Evolutionary conservation across 2,113 vertebrate species (phyloP).

Genomic region (Anoplopoma fimbria): DNA sequence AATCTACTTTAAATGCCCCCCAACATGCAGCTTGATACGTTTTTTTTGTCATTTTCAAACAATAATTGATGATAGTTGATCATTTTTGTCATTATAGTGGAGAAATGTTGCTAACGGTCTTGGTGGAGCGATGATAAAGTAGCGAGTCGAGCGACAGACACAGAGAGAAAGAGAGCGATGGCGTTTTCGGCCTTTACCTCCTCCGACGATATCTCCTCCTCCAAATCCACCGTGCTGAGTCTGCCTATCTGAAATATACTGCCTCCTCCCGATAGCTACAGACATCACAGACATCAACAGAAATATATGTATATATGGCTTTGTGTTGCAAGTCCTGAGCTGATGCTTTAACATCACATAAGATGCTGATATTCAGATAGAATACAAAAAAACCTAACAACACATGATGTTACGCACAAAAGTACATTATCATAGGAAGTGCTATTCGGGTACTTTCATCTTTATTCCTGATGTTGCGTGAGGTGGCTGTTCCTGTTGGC

Average conservation of each 20-base stretch:
- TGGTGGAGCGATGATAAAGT: conserved; percentile 25
- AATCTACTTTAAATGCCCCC: neutral
- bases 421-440: neutral
- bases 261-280: conserved; percentile 82
- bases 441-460: neutral
- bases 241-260: conserved; percentile 87
- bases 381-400: neutral
- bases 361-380: neutral
- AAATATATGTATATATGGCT: conserved; percentile 32
- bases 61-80: neutral
- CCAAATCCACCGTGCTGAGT: conserved; percentile 93
- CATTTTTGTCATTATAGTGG: neutral
- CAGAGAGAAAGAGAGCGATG: conserved; percentile 18
- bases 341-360: conserved; percentile 11
- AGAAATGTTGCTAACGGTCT: neutral
- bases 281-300: conserved; percentile 68
- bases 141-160: conserved; percentile 57
- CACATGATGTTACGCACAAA: neutral
- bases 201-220: conserved; percentile 84
- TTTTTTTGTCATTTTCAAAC: neutral
- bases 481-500: neutral
- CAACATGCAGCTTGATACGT: neutral
- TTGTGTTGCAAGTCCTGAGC: conserved; percentile 4
- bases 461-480: neutral
- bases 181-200: conserved; percentile 77